Evolutionary conservation across 1,140 invertebrate genomes (phyloP), one percentile per base, ranked within the genome.

Genomic region (Hestina assimilis): DNA sequence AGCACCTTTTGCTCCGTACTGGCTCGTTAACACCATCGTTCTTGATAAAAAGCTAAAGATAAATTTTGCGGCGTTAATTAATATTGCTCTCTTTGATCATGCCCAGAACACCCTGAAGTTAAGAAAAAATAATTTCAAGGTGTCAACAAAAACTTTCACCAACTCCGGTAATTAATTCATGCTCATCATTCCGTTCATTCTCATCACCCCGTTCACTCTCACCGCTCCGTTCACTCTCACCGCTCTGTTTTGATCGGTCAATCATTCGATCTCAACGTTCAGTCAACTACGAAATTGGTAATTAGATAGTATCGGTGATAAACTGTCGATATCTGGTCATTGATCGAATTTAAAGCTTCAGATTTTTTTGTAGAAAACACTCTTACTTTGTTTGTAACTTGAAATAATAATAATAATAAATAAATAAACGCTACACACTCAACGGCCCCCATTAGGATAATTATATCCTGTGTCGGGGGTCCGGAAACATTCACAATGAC

Each of bases 211-310:
- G 64, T 56, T 28, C 61, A 62, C 43, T 40, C 62, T 57, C 17
- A n/a, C 19, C 53, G 66, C 66, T 63, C 66, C 59, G 58, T 57
- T 75, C 75, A 72, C 73, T 75, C 72, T 71, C 63, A 67, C 64
- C 59, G 63, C 59, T 57, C 69, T 82, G 81, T 82, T 84, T 82
- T 78, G 79, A 79, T 72, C 77, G 81, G 77, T 84, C 81, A 79
- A 81, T 84, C 79, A 83, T 79, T 80, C 72, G 66, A 68, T 79
- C 75, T 83, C 63, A 81, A 75, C 75, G 74, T 84, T 76, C 79
- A 83, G 59, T 79, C 78, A 75, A 70, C 81, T 81, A 77, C 79
- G 83, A 84, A 84, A 84, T 84, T 83, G 75, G 79, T 84, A 84
- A 84, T 84, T 81, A 83, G 78, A 71, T 81, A 65, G 52, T 66